These are phyloP conservation scores for Sinosuthora webbiana DNA, from an alignment of 2,113 vertebrate species.

Conservation along the genomic window DNA sequence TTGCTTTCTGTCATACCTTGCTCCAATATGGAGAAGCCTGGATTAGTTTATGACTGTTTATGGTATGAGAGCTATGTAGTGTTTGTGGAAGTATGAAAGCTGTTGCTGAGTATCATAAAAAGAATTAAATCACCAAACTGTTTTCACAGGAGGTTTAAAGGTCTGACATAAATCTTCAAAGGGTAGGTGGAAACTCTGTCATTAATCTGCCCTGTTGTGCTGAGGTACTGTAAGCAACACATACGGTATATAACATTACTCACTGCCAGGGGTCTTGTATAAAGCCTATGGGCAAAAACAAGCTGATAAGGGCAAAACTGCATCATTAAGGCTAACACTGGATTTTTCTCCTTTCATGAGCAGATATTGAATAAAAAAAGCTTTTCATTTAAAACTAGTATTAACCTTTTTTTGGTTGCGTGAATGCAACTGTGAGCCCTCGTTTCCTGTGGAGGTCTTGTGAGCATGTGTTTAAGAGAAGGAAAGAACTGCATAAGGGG, in stretches of 20 bases:
- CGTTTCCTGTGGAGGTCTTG: background rate
- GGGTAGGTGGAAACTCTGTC: background rate
- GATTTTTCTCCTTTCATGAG: background rate
- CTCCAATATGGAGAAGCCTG: background rate
- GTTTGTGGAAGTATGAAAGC: slow-evolving; percentile 49
- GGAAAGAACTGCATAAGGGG: background rate
- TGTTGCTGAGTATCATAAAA: slow-evolving; percentile 32
- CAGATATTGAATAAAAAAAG: background rate
- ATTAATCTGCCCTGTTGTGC: slow-evolving; percentile 1
- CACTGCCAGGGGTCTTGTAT: background rate
- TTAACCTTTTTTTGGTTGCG: background rate
- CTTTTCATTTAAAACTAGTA: background rate
- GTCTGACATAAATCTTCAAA: slow-evolving; percentile 46
- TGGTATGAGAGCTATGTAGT: background rate
- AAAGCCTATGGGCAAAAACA: background rate
- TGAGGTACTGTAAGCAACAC: background rate
- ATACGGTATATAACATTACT: background rate
- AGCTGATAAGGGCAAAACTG: background rate
- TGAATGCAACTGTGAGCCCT: background rate
- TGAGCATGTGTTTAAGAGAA: background rate
- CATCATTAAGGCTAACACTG: background rate
- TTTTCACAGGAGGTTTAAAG: slow-evolving; percentile 40
- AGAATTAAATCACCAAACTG: slow-evolving; percentile 25
- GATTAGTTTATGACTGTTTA: slow-evolving; percentile 25
- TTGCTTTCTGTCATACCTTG: background rate